These are phyloP conservation scores for Corythoichthys intestinalis DNA, from an alignment of 2,113 vertebrate genomes.

Conservation along the genomic window DNA sequence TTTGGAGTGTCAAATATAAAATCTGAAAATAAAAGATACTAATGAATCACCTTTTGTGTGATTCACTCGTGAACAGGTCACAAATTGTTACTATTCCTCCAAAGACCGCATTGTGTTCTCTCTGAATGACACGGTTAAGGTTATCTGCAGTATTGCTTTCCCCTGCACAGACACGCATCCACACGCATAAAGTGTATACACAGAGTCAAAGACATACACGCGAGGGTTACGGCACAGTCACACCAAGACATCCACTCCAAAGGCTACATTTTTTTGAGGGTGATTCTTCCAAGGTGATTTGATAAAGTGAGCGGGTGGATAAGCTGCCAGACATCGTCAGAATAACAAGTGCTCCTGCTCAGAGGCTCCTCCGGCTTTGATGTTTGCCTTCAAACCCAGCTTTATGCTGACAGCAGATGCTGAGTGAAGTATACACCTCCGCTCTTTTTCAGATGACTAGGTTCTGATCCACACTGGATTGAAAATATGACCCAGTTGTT, in stretches of 20 bases:
- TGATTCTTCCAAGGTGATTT: constrained; percentile 67
- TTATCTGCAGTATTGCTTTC: constrained; percentile 24
- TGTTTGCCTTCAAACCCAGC: constrained; percentile 61
- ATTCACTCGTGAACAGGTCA: neutral
- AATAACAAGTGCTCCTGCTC: constrained; percentile 68
- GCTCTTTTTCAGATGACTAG: constrained; percentile 44
- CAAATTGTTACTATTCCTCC: constrained; percentile 9
- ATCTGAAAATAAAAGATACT: constrained; percentile 1
- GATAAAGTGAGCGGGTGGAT: constrained; percentile 64
- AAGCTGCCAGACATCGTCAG: constrained; percentile 61
- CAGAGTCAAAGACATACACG: constrained; percentile 11
- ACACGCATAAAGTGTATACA: constrained; percentile 16
- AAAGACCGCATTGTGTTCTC: constrained; percentile 8
- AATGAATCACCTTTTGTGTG: neutral
- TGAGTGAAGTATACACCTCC: constrained; percentile 47
- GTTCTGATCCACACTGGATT: constrained; percentile 34
- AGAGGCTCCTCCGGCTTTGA: constrained; percentile 62
- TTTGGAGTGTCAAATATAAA: neutral
- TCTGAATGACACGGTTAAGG: constrained; percentile 42
- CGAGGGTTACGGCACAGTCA: constrained; percentile 43
- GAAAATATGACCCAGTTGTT: constrained; percentile 42
- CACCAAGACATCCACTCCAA: constrained; percentile 43
- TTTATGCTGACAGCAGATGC: constrained; percentile 68
- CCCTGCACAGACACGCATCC: constrained; percentile 15
- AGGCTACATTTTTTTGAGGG: constrained; percentile 45